phyloP scores from a whole-genome alignment of 2,113 vertebrate genomes.

The Myanophis thanlyinensis region DNA sequence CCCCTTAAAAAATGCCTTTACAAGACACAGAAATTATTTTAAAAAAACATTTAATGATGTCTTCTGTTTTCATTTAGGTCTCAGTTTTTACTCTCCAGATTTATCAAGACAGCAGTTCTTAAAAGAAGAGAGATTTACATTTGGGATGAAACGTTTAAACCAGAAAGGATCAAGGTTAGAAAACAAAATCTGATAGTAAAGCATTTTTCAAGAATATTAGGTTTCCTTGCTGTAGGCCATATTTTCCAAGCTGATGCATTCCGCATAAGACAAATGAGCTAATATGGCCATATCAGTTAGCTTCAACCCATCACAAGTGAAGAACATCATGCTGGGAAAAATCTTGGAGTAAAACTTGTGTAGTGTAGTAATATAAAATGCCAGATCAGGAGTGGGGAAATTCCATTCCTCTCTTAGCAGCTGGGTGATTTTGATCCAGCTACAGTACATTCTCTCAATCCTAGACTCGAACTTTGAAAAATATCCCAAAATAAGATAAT shows the following conservation, averaged over 20 bases:
- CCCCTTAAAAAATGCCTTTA: neutral
- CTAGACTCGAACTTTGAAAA: neutral
- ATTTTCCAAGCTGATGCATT: neutral
- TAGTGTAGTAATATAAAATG: neutral
- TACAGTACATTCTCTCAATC: neutral
- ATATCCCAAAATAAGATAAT: neutral
- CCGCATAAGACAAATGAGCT: neutral
- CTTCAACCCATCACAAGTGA: neutral
- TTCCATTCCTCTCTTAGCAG: neutral
- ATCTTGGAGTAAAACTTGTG: neutral
- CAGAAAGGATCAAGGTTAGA: constrained; percentile 34
- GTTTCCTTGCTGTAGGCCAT: neutral
- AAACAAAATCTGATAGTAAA: neutral
- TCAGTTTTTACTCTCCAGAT: constrained; percentile 16
- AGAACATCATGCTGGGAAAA: neutral
- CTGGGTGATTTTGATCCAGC: neutral
- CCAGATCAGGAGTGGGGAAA: neutral
- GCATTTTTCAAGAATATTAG: neutral
- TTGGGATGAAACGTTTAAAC: neutral
- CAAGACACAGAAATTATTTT: neutral
- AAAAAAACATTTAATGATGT: neutral
- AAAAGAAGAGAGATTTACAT: neutral
- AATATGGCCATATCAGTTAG: neutral
- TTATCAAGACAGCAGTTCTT: neutral
- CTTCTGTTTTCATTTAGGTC: constrained; percentile 1